Evolutionary conservation across 2,113 vertebrate species (phyloP).

Genomic region (Podocnemis expansa): DNA sequence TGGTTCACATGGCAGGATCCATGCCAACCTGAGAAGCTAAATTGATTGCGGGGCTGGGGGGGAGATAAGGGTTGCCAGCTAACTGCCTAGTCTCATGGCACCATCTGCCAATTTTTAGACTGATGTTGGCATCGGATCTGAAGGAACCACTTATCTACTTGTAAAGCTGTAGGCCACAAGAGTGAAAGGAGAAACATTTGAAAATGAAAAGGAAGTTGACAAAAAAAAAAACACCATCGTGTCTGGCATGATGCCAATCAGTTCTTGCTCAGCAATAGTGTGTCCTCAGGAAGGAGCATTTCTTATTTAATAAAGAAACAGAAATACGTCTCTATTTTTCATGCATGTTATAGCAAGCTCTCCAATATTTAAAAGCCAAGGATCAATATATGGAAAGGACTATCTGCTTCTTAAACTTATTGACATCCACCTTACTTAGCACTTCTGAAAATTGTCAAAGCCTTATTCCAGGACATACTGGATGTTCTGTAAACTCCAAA

Average conservation of each 20-base stretch:
- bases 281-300: not conserved
- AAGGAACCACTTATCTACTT: slow-evolving; percentile 68
- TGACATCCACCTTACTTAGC: not conserved
- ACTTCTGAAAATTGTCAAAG: not conserved
- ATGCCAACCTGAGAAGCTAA: slow-evolving; percentile 72
- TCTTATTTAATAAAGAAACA: not conserved
- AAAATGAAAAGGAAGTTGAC: slow-evolving; percentile 66
- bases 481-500: not conserved
- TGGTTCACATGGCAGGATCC: slow-evolving; percentile 62
- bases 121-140: slow-evolving; percentile 72
- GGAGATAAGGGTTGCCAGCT: slow-evolving; percentile 38
- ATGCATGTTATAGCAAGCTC: not conserved
- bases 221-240: slow-evolving; percentile 28
- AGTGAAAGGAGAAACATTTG: slow-evolving; percentile 56
- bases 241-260: slow-evolving; percentile 54
- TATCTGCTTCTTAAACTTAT: not conserved
- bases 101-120: slow-evolving; percentile 67
- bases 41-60: slow-evolving; percentile 72
- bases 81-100: slow-evolving; percentile 61
- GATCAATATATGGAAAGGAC: not conserved
- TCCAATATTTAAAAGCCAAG: not conserved
- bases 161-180: slow-evolving; percentile 56
- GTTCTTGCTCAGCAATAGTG: slow-evolving; percentile 30
- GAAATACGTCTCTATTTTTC: not conserved
- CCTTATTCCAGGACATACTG: not conserved